These are phyloP conservation scores for Heliothis peltigera DNA, from an alignment of 2,888 invertebrate species.

Conservation along the genomic window DNA sequence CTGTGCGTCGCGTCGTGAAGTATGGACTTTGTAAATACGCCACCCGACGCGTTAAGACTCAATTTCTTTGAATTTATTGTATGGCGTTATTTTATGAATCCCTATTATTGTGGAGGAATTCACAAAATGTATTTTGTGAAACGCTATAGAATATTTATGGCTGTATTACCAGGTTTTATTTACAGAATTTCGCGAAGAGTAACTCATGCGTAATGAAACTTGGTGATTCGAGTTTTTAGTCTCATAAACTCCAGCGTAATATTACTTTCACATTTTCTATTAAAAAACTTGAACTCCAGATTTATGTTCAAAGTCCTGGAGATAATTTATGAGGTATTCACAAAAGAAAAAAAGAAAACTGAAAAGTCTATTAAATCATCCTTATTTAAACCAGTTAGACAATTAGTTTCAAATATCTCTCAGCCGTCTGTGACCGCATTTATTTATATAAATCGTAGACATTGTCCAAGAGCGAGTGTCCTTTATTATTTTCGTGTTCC, in stretches of 20 bases:
- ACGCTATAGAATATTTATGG: neutral
- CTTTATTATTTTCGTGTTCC: slow-evolving; percentile 78
- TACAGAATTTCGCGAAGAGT: neutral
- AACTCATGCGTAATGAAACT: slow-evolving; percentile 1
- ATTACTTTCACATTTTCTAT: neutral
- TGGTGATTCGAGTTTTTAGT: neutral
- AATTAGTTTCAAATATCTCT: slow-evolving; percentile 37
- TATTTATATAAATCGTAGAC: slow-evolving; percentile 59
- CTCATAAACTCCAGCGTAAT: neutral
- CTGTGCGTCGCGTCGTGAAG: slow-evolving; percentile 51
- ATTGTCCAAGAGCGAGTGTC: slow-evolving; percentile 69
- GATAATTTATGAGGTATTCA: neutral
- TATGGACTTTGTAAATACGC: slow-evolving; percentile 63
- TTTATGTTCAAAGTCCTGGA: neutral
- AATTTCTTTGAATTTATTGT: slow-evolving; percentile 58
- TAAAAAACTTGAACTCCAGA: slow-evolving; percentile 2
- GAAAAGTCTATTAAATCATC: slow-evolving; percentile 18
- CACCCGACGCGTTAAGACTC: slow-evolving; percentile 51
- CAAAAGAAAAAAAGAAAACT: slow-evolving; percentile 17
- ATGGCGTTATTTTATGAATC: slow-evolving; percentile 46
- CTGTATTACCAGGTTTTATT: neutral
- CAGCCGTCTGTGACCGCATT: slow-evolving; percentile 39
- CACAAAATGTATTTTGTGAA: slow-evolving; percentile 10
- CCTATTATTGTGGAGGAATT: slow-evolving; percentile 25
- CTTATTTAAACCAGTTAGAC: slow-evolving; percentile 20